Conservation (phyloP, 2,113 vertebrate species). For the Hydrolagus affinis region DNA sequence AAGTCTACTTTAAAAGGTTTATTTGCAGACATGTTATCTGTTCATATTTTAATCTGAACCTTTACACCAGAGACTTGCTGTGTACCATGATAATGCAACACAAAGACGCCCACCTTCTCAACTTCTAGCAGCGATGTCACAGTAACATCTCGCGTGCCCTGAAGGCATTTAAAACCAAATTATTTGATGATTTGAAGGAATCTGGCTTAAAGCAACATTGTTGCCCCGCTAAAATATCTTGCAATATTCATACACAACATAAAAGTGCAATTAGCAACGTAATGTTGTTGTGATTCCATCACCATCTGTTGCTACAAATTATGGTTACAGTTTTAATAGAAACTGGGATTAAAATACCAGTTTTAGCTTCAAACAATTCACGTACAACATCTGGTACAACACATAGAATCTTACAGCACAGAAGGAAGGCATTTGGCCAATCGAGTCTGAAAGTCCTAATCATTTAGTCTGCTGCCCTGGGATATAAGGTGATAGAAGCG, state of each 20-base stretch:
- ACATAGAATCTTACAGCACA: too few relatives aligned
- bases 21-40: constrained; percentile 2
- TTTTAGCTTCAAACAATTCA: too few relatives aligned
- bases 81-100: neutral
- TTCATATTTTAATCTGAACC: constrained; percentile 16
- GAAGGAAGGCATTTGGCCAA: too few relatives aligned
- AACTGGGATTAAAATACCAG: too few relatives aligned
- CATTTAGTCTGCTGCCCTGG: too few relatives aligned
- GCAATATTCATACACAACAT: neutral
- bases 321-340: too few relatives aligned
- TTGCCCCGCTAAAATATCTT: neutral
- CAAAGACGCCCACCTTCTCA: neutral
- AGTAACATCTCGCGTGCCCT: neutral
- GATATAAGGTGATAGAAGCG: too few relatives aligned
- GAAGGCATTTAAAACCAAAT: neutral
- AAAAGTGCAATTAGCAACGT: neutral
- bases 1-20: constrained; percentile 14
- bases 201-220: neutral
- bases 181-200: neutral
- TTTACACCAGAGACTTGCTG: constrained; percentile 16
- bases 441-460: too few relatives aligned
- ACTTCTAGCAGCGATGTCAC: constrained; percentile 1
- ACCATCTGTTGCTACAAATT: too few relatives aligned
- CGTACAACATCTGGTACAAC: too few relatives aligned
- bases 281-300: neutral